Evolutionary conservation across 1,140 invertebrate genomes (phyloP), one percentile per base, ranked within the genome.

Genomic region (Galleria mellonella): DNA sequence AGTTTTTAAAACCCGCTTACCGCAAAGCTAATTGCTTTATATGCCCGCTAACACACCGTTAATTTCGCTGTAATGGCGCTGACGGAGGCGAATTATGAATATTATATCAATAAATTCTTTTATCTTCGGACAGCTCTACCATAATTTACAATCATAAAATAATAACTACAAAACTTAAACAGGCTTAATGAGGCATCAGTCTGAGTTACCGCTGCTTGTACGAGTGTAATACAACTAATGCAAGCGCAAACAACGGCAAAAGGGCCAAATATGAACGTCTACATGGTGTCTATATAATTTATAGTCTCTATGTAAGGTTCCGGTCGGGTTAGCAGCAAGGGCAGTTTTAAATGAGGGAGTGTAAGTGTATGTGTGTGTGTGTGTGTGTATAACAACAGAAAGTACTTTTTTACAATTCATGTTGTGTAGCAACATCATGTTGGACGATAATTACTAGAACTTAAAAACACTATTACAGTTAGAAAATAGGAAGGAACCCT

Each of bases 111-210:
- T 62, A 54, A 60, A 56, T 64, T 62, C 59, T 55, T 64, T 66
- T 68, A 63, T 70, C 57, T 71, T 51, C 50, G 38, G 58, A 61
- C 60, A 59, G 62, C 46, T 62, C 44, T 50, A 53, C 55, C 55
- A 59, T 74, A 72, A 68, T 73, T 75, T 73, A 67, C 63, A 63
- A 60, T 66, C 52, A 64, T 65, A 66, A 62, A 72, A 67, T 68
- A 72, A 72, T 74, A 74, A 74, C 58, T 48, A 62, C 59, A 55
- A 62, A 55, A 70, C 42, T 64, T 67, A 72, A 74, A 61, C 66
- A 65, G 43, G 62, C 51, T 76, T 71, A 77, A 71, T 71, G 63
- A 72, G 66, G 65, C 63, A 65, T 64, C 62, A 46, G 56, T 56
- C 56, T 38, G 59, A 70, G 64, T 71, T 68, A 66, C 62, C 23